A percentile compares a stretch with the other conserved stretches of the same genome.
Conservation (phyloP, 2,113 vertebrate species). For the Nyctibius bracteatus region DNA sequence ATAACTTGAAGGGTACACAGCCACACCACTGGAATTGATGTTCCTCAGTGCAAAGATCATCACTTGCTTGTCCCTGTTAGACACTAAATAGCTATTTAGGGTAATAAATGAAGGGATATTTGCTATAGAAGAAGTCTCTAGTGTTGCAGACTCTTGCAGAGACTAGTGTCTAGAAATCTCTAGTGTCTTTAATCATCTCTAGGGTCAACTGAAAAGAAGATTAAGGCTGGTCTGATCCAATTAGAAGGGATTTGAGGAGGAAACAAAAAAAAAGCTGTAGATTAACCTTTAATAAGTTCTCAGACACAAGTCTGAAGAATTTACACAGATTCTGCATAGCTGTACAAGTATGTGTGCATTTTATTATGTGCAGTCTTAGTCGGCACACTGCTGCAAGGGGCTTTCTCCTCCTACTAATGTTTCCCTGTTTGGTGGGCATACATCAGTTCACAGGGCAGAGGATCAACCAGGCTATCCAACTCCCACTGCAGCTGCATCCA, state of each 20-base stretch:
- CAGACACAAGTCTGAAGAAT: not conserved
- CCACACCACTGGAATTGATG: not conserved
- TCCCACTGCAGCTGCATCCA: not conserved
- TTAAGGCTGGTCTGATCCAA: constrained; percentile 2
- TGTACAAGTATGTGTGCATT: not conserved
- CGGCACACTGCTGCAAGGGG: not conserved
- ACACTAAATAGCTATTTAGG: not conserved
- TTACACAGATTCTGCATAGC: not conserved
- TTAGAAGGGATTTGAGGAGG: not conserved
- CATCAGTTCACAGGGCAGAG: not conserved
- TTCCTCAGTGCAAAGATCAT: not conserved
- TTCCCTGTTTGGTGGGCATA: not conserved
- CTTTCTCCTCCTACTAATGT: not conserved
- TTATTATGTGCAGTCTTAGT: not conserved
- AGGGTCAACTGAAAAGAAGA: not conserved
- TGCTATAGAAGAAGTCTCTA: not conserved
- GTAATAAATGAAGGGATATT: not conserved
- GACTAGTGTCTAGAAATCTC: not conserved
- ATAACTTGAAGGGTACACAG: not conserved
- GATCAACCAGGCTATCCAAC: not conserved
- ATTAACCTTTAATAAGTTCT: not conserved
- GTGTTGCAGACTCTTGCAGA: not conserved
- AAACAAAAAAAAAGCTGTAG: not conserved
- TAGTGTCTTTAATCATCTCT: not conserved
- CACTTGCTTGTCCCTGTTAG: not conserved